These are phyloP conservation scores for Heliothis virescens DNA, from an alignment of 1,140 invertebrate species.

Conservation along the genomic window DNA sequence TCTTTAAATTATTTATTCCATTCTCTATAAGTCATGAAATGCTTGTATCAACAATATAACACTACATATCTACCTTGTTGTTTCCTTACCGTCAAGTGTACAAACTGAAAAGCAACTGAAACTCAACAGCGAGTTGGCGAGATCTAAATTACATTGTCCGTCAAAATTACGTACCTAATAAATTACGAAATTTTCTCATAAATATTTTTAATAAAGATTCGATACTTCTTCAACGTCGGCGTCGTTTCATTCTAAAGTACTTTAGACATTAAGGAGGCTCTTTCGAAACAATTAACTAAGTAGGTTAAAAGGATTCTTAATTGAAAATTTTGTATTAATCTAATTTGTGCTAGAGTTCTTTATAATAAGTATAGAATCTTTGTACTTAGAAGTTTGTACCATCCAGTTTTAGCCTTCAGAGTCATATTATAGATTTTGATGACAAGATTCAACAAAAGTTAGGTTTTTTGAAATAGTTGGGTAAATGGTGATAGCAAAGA, in stretches of 20 bases:
- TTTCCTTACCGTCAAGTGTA: too few relatives aligned
- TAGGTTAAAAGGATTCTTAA: slow-evolving; percentile 47
- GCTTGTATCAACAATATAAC: too few relatives aligned
- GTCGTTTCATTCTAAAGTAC: neutral
- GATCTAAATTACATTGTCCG: neutral
- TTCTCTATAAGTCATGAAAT: too few relatives aligned
- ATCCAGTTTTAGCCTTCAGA: slow-evolving; percentile 11
- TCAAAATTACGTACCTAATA: neutral
- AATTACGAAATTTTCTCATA: neutral
- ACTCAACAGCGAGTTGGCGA: too few relatives aligned
- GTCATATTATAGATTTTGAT: slow-evolving; percentile 6
- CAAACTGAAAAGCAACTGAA: too few relatives aligned
- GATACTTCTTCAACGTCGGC: neutral
- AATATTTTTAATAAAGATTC: slow-evolving; percentile 1
- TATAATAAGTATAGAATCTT: slow-evolving; percentile 29
- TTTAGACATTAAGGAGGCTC: neutral
- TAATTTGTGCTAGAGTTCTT: slow-evolving; percentile 39
- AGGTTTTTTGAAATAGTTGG: too few relatives aligned
- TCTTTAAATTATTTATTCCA: too few relatives aligned
- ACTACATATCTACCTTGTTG: too few relatives aligned
- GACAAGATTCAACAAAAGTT: neutral
- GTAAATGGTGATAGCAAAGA: too few relatives aligned
- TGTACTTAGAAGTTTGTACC: slow-evolving; percentile 37
- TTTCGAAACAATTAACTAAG: slow-evolving; percentile 49
- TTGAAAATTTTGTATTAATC: slow-evolving; percentile 47